Evolutionary conservation across 2,888 invertebrate genomes (phyloP), one percentile per base, ranked within the genome.

Genomic region (Nowickia ferox): DNA sequence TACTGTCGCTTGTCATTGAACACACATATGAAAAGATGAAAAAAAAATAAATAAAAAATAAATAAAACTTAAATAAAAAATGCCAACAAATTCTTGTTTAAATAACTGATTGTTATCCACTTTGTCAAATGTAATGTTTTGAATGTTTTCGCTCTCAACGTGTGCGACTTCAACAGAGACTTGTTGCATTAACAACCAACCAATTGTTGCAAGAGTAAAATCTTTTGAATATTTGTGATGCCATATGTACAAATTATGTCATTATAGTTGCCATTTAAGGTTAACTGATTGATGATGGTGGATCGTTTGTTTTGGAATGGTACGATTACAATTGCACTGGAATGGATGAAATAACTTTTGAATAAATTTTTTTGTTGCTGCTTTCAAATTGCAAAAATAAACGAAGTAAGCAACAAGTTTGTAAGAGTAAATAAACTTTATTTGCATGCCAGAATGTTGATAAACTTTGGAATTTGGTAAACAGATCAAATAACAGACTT

Each of bases 241-340:
- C 83, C 86, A 86, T 80, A 76, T 83, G 83, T 72, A 86, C 86
- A 86, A 86, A 86, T 86, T 86, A 86, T 86, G 86, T 83, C 86
- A 86, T 86, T 86, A 86, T 83, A 86, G 86, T 86, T 80, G 83
- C 86, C 86, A 86, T 86, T 86, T 86, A 86, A 86, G 86, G 86
- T 86, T 83, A 86, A 86, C 86, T 86, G 86, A 86, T 86, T 83
- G 86, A 86, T 86, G 86, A 80, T 86, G 79, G 75, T 86, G 77
- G 22, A 79, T 51, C 76, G 71, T 1, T 9, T 6, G 6, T 22
- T 71, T 10, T 57, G n/a, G 44, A 63, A 69, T 82, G 44, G 46
- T 76, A 66, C 65, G 65, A 11, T 11, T 65, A 48, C 48, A 30
- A 59, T 44, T 53, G 13, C 51, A 40, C 57, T 48, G n/a, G 74